Base-by-base conservation (phyloP, 2,888 invertebrate species). In the Phyllotreta striolata region DNA sequence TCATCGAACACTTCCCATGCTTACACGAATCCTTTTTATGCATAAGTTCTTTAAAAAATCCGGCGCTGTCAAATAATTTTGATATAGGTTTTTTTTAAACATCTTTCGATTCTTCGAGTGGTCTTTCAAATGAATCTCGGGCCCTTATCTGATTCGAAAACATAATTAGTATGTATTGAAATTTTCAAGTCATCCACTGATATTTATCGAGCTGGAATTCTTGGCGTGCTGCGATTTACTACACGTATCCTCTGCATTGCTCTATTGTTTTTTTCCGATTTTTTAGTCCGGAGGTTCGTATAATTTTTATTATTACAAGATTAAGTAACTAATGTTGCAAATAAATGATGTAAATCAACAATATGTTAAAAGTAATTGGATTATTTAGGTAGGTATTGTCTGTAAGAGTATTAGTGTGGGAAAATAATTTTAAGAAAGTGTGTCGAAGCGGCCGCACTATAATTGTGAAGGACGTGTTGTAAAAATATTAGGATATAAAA, bases 101-200 rank as follows among this genome's bases (percentile, higher is more conserved):
- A 67, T 70, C 70, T 68, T 70, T 68, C 68, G 71, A 70, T 67
- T 69, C 64, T 70, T 70, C 68, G 67, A 68, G 54, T 67, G 67
- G 66, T 70, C 78, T 77, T 79, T 75, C 78, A 78, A 79, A 79
- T 78, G 79, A 78, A 78, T 77, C 77, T 72, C 37, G 59, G 43
- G 61, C 69, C 71, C 79, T 80, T 80, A 80, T 80, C 80, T 79
- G 80, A 80, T 80, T 76, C 74, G 76, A 76, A 77, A 78, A 79
- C 78, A 80, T 80, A 80, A 80, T 80, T 80, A 80, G 80, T 80
- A 80, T 79, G 80, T 80, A 80, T 80, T 79, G 80, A 80, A 80
- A 78, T 77, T 80, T 79, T 65, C 80, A 78, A 80, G 80, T 80
- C 80, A 80, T 80, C 79, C 79, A 73, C 66, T 73, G 78, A 78